Evolutionary conservation across 2,888 invertebrate species (phyloP).

Genomic region (Metacarcinus magister): DNA sequence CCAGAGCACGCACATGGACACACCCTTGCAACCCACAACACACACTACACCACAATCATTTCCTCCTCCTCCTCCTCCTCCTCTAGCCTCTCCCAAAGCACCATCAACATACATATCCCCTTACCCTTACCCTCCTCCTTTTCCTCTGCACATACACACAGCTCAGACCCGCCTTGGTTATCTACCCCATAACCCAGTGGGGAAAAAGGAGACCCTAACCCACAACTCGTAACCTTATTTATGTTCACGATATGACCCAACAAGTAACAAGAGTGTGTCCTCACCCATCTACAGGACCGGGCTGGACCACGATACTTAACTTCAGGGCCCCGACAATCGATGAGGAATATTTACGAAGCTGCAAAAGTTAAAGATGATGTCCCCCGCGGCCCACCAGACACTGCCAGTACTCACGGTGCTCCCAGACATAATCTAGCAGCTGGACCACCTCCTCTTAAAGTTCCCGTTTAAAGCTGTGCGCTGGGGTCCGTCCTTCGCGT

Average conservation of each 20-base stretch:
- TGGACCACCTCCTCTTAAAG: slow-evolving; percentile 7
- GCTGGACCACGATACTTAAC: not conserved
- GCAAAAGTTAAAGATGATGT: not conserved
- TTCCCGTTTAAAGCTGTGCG: slow-evolving; percentile 31
- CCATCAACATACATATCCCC: not conserved
- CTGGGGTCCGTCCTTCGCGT: not conserved
- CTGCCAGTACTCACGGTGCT: not conserved
- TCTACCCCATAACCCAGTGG: not conserved
- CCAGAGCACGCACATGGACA: not conserved
- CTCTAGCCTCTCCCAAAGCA: not conserved
- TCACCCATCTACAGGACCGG: not conserved
- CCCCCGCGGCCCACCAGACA: not conserved
- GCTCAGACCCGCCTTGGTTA: not conserved
- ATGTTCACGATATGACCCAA: slow-evolving; percentile 4
- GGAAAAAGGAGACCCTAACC: not conserved
- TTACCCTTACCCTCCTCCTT: not conserved
- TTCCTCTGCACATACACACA: not conserved
- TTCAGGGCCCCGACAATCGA: not conserved
- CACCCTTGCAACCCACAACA: not conserved
- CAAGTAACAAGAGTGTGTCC: not conserved
- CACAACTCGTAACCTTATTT: not conserved
- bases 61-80: not conserved
- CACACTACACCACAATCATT: not conserved
- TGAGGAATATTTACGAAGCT: slow-evolving; percentile 19
- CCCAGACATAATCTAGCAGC: slow-evolving; percentile 19